phyloP scores from a whole-genome alignment of 92 coral and sea anemone genomes.

The Scolanthus callimorphus region DNA sequence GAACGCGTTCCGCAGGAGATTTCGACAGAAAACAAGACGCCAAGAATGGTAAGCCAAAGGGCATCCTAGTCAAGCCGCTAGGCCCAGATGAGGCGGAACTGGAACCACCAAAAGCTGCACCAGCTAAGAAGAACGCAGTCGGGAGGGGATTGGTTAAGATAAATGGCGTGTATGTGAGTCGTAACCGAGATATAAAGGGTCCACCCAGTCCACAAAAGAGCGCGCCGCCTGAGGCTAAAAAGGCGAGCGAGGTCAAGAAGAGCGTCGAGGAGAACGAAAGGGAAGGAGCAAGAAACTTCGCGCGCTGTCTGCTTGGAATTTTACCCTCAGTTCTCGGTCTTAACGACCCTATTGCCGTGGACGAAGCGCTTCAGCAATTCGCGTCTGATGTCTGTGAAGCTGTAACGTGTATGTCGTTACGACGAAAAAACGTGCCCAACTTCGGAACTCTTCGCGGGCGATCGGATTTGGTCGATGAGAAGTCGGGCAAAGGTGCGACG shows the following conservation, averaged over 20 bases:
- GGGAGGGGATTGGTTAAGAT: slow-evolving; percentile 73
- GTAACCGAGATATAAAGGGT: slow-evolving; percentile 36
- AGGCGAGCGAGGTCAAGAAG: slow-evolving; percentile 81
- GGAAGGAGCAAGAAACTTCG: slow-evolving; percentile 98
- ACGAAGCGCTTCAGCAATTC: slow-evolving; percentile 95
- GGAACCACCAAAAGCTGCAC: slow-evolving; percentile 1
- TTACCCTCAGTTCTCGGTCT: slow-evolving; percentile 90
- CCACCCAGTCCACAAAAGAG: slow-evolving; percentile 29
- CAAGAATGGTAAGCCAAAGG: slow-evolving; percentile 74
- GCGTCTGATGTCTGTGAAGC: slow-evolving; percentile 99
- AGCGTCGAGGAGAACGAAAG: slow-evolving; percentile 97
- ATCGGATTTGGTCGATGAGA: slow-evolving; percentile 97
- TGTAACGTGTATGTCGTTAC: slow-evolving; percentile 97
- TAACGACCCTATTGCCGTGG: slow-evolving; percentile 85
- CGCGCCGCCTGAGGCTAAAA: slow-evolving; percentile 46
- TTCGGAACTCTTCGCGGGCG: slow-evolving; percentile 99
- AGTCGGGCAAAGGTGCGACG: slow-evolving; percentile 96
- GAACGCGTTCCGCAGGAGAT: slow-evolving; percentile 85
- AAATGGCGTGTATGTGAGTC: slow-evolving; percentile 83
- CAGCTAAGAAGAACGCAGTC: slow-evolving; percentile 33
- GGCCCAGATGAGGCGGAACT: slow-evolving; percentile 60
- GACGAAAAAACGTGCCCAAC: slow-evolving; percentile 96
- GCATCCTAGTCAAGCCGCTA: slow-evolving; percentile 72
- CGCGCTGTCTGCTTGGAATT: slow-evolving; percentile 97
- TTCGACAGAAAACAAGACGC: slow-evolving; percentile 69